Percentiles rank a stretch among this genome's conserved stretches.
phyloP scores from a whole-genome alignment of 2,888 invertebrate species.

The Blera fallax region DNA sequence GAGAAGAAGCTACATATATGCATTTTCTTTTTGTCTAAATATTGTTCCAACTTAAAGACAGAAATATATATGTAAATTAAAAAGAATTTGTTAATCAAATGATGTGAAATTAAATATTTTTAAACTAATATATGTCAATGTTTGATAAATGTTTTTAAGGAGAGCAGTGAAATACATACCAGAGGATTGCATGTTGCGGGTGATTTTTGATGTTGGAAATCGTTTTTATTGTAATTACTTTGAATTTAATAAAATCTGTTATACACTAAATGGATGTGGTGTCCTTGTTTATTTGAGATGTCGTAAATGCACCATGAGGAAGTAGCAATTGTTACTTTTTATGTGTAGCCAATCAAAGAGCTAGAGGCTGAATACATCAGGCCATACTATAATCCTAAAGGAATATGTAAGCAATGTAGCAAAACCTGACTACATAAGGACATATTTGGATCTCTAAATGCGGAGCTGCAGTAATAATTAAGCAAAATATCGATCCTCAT shows the following conservation, averaged over 20 bases:
- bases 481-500: too few species aligned
- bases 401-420: too few species aligned
- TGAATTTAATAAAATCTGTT: constrained; percentile 40
- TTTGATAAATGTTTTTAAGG: constrained; percentile 6
- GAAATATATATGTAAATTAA: neutral
- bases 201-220: constrained; percentile 14
- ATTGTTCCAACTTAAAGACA: constrained; percentile 7
- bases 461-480: too few species aligned
- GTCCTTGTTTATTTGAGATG: too few species aligned
- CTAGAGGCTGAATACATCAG: too few species aligned
- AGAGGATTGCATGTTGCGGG: constrained; percentile 3
- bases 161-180: neutral
- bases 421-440: too few species aligned
- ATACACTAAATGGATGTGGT: neutral
- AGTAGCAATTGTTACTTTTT: too few species aligned
- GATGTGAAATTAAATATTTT: neutral
- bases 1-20: neutral
- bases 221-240: constrained; percentile 53
- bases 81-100: neutral
- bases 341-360: too few species aligned
- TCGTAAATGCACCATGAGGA: neutral
- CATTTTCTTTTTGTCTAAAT: neutral
- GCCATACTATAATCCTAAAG: too few species aligned
- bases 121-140: neutral
- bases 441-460: too few species aligned